Conservation (phyloP, 2,113 vertebrate genomes). For the Anolis carolinensis region DNA sequence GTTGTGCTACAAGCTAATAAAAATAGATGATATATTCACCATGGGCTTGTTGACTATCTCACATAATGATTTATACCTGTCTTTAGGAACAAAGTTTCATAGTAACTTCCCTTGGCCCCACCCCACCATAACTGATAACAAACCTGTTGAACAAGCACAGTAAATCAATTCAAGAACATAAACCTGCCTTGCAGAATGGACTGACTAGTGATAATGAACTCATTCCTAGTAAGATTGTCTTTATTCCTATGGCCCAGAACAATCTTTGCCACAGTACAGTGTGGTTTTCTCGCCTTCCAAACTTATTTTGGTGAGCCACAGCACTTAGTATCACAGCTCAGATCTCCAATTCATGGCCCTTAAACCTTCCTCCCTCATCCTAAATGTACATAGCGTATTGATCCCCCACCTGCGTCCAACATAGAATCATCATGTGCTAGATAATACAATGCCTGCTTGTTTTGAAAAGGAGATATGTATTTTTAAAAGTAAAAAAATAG, state of each 20-base stretch:
- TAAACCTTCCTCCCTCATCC: background rate
- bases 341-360: background rate
- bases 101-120: background rate
- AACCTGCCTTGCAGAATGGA: background rate
- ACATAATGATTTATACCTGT: background rate
- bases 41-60: background rate
- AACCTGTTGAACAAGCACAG: background rate
- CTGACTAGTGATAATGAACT: background rate
- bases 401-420: background rate
- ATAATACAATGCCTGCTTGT: background rate
- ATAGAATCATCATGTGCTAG: background rate
- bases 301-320: background rate
- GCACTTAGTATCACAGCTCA: background rate
- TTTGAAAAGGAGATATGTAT: background rate
- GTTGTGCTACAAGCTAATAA: background rate
- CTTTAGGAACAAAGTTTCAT: background rate
- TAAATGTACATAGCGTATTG: background rate
- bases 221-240: background rate
- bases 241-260: background rate
- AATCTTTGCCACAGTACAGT: background rate
- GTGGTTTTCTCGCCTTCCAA: background rate
- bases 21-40: background rate
- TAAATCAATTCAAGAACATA: background rate
- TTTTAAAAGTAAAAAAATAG: background rate
- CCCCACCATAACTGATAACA: background rate